Base-by-base conservation (phyloP, 23 tunicate species). In the Corella eumyota region DNA sequence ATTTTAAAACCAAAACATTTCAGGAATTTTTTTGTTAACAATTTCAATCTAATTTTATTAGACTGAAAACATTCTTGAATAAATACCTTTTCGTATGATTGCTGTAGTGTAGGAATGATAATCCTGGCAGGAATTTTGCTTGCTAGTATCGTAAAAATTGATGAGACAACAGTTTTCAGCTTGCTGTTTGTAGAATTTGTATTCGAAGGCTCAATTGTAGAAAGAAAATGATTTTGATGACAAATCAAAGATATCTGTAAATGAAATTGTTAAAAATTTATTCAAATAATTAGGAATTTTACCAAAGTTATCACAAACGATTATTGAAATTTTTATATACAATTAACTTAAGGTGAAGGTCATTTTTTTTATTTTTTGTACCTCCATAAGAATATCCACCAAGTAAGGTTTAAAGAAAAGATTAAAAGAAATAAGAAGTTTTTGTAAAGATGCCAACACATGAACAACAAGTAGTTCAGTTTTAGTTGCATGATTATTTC, bases 361-460 rank as follows among this genome's bases (percentile, higher is more conserved):
- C 15, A 40, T n/a, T n/a, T n/a, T n/a, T n/a, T n/a, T n/a, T n/a
- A 40, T 9, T 40, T 40, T 15, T 11, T 58, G 5, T 26, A 76
- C 83, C 68, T 78, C 54, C 1, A 38, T 34, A 21, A 80, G 25
- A 28, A 80, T 62, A 17, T 49, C 76, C 24, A 62, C 79, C 24
- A 80, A 52, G 34, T 80, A 58, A 5, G 90, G 90, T 36, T 79
- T 80, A 20, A 80, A 60, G 36, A 80, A 80, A 66, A 71, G 68
- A 1, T 63, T 59, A 68, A 80, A 59, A 45, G 69, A 61, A 4
- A 34, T 37, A 30, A 80, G 46, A 34, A 80, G 36, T 46, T 65
- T 65, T 17, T 71, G 77, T 33, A 70, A 29, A n/a, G 68, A 35
- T 15, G 84, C 47, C 5, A 77, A 33, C 23, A 71, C 11, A 58